Evolutionary conservation across 2,888 invertebrate genomes (phyloP), one percentile per base, ranked within the genome.

Genomic region (Cheilosia pagana): DNA sequence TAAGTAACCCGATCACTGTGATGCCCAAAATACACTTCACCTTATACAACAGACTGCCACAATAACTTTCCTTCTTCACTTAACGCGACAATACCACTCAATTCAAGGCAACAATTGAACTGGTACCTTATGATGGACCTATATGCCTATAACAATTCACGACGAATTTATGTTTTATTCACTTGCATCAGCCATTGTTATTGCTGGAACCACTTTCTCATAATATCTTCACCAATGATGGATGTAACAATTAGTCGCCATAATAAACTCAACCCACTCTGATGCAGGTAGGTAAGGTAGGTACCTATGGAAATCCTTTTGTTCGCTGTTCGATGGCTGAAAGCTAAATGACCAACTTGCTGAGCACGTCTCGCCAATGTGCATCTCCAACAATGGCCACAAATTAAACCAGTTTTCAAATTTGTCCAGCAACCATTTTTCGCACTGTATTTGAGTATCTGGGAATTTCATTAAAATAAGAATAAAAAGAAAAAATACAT

Each of bases 161-260:
- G 12, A 41, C 28, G 19, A 62, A 62, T 53, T 53, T 50, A 53
- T 53, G n/a, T n/a, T 16, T 35, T 19, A 43, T 28, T 50, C 50
- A 52, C 39, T 55, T 53, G 0, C 3, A 16, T 52, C 4, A n/a
- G n/a, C 45, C 16, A 50, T 31, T 6, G 14, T 25, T 52, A 28
- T 28, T 28, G 19, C 12, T 3, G 31, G 45, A 72, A 72, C 8
- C 62, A 63, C 62, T 72, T 72, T 72, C 53, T 43, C 62, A 25
- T 19, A 55, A 55, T 25, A 45, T 23, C 23, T 55, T 12, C 53
- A 39, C 14, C 55, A 35, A 19, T 35, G 53, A 10, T 63, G n/a
- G n/a, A n/a, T 41, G 45, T 57, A 57, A 48, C 52, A 21, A 62
- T 31, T 74, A 48, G 55, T 48, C 63, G 25, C 19, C 43, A 57